Conservation (phyloP, 2,113 vertebrate species). For the Ptyas mucosa region DNA sequence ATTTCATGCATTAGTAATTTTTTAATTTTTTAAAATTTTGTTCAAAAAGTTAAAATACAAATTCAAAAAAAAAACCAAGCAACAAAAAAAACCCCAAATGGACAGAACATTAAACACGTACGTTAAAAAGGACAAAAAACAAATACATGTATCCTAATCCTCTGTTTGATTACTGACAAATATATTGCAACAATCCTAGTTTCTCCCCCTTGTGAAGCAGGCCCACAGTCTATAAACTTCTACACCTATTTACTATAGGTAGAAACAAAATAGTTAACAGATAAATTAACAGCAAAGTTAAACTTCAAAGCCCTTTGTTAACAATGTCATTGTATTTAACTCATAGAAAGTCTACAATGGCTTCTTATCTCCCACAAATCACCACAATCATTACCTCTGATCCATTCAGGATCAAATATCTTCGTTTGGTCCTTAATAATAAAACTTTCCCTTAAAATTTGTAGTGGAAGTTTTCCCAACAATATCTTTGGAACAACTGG, state of each 20-base stretch:
- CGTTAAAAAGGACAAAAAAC: not conserved
- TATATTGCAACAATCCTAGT: not conserved
- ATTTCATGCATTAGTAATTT: not conserved
- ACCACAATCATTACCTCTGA: not conserved
- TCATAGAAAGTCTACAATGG: not conserved
- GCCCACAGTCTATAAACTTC: not conserved
- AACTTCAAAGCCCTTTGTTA: not conserved
- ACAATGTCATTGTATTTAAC: not conserved
- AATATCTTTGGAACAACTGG: not conserved
- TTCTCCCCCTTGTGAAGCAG: not conserved
- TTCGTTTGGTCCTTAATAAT: not conserved
- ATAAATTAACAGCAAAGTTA: not conserved
- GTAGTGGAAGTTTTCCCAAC: not conserved
- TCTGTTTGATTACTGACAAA: not conserved
- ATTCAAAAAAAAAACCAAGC: not conserved
- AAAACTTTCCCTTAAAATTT: not conserved
- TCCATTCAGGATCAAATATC: not conserved
- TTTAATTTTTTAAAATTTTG: not conserved
- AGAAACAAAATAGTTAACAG: not conserved
- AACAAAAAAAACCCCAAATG: no score
- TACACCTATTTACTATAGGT: not conserved
- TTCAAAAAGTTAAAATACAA: not conserved
- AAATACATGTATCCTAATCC: not conserved
- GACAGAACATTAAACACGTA: no score
- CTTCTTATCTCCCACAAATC: not conserved